These are phyloP conservation scores for Haliaeetus leucogaster DNA, from an alignment of 2,113 vertebrate genomes.

Conservation along the genomic window DNA sequence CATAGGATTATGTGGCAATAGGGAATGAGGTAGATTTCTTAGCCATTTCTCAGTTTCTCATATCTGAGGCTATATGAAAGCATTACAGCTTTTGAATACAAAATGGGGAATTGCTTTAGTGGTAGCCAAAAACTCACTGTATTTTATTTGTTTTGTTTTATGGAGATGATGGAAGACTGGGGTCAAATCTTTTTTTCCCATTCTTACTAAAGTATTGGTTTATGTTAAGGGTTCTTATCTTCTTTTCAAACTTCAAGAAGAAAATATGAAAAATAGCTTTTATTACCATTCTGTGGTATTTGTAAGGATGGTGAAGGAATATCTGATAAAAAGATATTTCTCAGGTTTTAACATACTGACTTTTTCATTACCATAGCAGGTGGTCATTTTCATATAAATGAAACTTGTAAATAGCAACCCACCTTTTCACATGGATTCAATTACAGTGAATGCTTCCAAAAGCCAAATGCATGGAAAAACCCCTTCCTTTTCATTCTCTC, in stretches of 20 bases:
- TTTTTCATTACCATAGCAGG: constrained; percentile 48
- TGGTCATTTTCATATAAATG: constrained; percentile 73
- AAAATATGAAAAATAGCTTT: not conserved
- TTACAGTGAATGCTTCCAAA: constrained; percentile 35
- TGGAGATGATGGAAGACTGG: not conserved
- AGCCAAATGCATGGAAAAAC: not conserved
- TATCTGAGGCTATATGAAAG: not conserved
- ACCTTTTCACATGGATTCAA: constrained; percentile 40
- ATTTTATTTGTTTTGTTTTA: constrained; percentile 17
- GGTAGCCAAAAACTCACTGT: not conserved
- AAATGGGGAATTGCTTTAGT: not conserved
- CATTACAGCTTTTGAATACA: not conserved
- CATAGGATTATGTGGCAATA: not conserved
- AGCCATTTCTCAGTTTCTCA: not conserved
- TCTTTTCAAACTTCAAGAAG: constrained; percentile 4
- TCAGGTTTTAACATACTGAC: constrained; percentile 31
- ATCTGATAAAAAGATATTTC: constrained; percentile 44
- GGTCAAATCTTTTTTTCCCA: not conserved
- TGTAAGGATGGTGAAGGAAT: constrained; percentile 6
- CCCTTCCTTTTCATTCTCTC: not conserved
- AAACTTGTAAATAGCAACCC: constrained; percentile 52
- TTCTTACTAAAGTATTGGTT: not conserved
- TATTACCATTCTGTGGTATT: not conserved
- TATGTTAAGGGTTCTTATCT: not conserved
- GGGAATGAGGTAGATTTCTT: not conserved